A percentile compares a stretch with the other conserved stretches of the same genome.
These are phyloP conservation scores for Elysia crispata DNA, from an alignment of 2,888 invertebrate species.

Conservation along the genomic window DNA sequence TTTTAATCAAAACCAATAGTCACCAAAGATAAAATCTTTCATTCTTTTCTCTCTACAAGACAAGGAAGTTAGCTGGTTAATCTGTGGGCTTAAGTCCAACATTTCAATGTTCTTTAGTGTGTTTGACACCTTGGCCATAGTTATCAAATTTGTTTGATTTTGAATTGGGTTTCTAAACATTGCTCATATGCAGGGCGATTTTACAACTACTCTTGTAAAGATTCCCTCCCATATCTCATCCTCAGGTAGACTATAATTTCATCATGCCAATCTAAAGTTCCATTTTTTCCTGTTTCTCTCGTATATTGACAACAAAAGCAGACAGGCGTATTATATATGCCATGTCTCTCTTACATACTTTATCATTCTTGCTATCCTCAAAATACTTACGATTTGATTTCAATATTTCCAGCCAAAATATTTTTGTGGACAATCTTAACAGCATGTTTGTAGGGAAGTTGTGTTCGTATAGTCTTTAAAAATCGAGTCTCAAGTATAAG, in stretches of 20 bases:
- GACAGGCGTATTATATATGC: neutral
- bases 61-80: no score
- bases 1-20: no score
- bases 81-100: neutral
- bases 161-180: slow-evolving; percentile 6
- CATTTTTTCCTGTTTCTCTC: neutral
- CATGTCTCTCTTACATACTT: no score
- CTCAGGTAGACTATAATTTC: neutral
- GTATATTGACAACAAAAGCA: neutral
- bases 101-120: neutral
- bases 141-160: slow-evolving; percentile 10
- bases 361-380: no score
- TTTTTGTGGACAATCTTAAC: no score
- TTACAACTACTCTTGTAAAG: slow-evolving; percentile 18
- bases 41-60: no score
- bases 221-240: slow-evolving; percentile 19
- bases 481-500: no score
- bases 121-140: slow-evolving; percentile 19
- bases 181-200: slow-evolving; percentile 12
- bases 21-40: no score
- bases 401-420: no score
- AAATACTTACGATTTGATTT: no score
- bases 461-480: no score
- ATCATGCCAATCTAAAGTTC: slow-evolving; percentile 15
- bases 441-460: no score